Base-by-base conservation (phyloP, 1,140 invertebrate genomes). In the Mizuhopecten yessoensis region DNA sequence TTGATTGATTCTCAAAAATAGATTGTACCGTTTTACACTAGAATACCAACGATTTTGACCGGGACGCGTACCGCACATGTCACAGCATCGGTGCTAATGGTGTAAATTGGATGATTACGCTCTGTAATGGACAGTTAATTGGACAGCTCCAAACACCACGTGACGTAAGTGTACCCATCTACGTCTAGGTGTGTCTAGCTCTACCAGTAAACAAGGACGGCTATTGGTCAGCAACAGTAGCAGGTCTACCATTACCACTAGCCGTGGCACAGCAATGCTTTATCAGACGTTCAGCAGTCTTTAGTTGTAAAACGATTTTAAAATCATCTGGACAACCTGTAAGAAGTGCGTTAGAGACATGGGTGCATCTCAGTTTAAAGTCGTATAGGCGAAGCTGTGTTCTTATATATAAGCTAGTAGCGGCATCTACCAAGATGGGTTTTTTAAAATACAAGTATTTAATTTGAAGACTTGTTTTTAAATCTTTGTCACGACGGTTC, bases 1-100 rank as follows among this genome's bases (percentile, higher is more conserved):
- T 90, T 88, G 87, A 90, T 90, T 88, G 87, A 87, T 87, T 36
- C 36, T 20, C 34, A 36, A 36, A 87, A 87, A 34, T 36, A 87
- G 87, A 87, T 87, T 87, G 87, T 36, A 34, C 87, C 36, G 36
- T 87, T 87, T 39, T 36, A 87, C 34, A 87, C 34, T n/a, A 75
- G 57, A 75, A 75, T 75, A 75, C 57, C 57, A 75, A 75, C 57
- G 23, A 75, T 75, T 75, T 75, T 75, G 57, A n/a, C 57, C 23
- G 23, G 57, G n/a, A 75, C 57, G 9, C 23, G 57, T 17, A 75
- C 57, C 2, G 57, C 57, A 75, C 57, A 75, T 75, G 57, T 75
- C 57, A 75, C n/a, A 75, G 3, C 23, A 75, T 29, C 11, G 57
- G 57, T n/a, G 57, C 17, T 75, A 75, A 75, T 75, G 57, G 57